A percentile compares a stretch with the other conserved stretches of the same genome.
These are phyloP conservation scores for Ptilonorhynchus violaceus DNA, from an alignment of 2,113 vertebrate genomes.

Conservation along the genomic window DNA sequence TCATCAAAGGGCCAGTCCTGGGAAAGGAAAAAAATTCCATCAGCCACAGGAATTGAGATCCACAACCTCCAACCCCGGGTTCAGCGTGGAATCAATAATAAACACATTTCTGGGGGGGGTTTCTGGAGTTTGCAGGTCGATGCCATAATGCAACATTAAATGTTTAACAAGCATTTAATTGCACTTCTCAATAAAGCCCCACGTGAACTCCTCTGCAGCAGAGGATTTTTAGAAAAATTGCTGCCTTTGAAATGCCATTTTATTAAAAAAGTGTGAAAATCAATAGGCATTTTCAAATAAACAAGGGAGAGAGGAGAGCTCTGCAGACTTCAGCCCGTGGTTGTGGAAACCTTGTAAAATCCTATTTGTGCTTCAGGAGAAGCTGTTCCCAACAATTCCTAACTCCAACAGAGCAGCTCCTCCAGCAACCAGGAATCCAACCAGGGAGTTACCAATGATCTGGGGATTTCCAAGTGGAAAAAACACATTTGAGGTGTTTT, in stretches of 20 bases:
- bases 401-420: background rate
- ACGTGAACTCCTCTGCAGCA: background rate
- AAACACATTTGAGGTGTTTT: background rate
- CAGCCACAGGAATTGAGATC: background rate
- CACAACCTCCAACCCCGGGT: background rate
- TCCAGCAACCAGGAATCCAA: background rate
- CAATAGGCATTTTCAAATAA: conserved; percentile 1
- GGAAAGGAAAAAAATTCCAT: background rate
- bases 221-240: background rate
- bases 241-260: background rate
- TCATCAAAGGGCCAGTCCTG: conserved; percentile 99
- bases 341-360: background rate
- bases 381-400: background rate
- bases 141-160: background rate
- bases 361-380: background rate
- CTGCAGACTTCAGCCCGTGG: background rate
- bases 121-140: background rate
- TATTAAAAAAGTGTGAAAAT: conserved; percentile 19
- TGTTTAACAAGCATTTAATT: background rate
- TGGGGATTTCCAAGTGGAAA: no score
- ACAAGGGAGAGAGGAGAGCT: background rate
- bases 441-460: background rate
- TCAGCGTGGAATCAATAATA: background rate
- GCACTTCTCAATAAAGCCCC: background rate
- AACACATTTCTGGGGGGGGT: background rate